Evolutionary conservation across 2,113 vertebrate genomes (phyloP).

Genomic region (Nerophis ophidion): DNA sequence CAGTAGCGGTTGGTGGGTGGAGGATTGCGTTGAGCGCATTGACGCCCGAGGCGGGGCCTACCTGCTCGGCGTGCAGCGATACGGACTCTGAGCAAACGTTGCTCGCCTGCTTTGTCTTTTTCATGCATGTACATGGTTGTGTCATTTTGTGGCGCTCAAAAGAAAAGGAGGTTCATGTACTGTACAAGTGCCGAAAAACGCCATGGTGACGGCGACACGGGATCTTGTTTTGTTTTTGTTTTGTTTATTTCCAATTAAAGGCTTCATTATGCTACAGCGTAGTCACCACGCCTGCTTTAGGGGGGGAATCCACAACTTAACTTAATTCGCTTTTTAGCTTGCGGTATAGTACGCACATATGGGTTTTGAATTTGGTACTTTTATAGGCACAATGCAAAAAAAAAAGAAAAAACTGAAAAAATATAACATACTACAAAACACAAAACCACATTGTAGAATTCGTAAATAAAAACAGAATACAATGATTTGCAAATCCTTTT

Average conservation of each 20-base stretch:
- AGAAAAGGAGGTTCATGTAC: constrained; percentile 62
- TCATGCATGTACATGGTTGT: constrained; percentile 76
- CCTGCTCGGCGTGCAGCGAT: constrained; percentile 71
- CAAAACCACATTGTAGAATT: too few species aligned
- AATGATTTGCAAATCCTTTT: too few species aligned
- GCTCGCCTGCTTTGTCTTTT: constrained; percentile 64
- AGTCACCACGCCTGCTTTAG: too few species aligned
- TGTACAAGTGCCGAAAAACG: constrained; percentile 74
- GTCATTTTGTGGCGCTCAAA: constrained; percentile 67
- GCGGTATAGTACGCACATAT: too few species aligned
- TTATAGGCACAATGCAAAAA: too few species aligned
- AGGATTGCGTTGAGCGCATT: constrained; percentile 69
- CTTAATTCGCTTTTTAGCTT: too few species aligned
- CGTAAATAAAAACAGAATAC: too few species aligned
- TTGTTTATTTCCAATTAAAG: constrained; percentile 47
- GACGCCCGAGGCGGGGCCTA: constrained; percentile 65
- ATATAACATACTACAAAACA: too few species aligned
- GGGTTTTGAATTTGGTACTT: too few species aligned
- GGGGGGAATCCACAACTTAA: too few species aligned
- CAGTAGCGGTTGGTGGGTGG: constrained; percentile 76
- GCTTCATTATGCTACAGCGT: too few species aligned
- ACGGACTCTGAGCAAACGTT: constrained; percentile 71
- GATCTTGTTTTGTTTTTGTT: constrained; percentile 36
- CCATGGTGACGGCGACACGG: constrained; percentile 57
- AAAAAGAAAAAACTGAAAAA: too few species aligned